Evolutionary conservation across 2,888 invertebrate species (phyloP).

Genomic region (Tetragonisca angustula): DNA sequence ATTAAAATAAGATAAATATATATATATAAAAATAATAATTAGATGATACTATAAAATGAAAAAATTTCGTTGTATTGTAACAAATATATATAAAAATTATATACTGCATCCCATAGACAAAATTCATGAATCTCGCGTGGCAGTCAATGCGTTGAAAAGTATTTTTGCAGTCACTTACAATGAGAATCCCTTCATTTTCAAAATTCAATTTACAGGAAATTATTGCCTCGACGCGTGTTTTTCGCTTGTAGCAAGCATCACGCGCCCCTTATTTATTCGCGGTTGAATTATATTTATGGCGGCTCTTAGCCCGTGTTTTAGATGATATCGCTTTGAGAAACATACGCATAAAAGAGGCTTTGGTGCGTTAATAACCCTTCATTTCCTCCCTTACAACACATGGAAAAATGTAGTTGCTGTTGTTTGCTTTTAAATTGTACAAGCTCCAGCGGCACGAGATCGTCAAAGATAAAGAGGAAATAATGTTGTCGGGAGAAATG

Average conservation of each 20-base stretch:
- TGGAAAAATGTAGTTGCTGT: neutral
- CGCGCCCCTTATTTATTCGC: neutral
- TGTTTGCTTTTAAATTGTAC: constrained; percentile 9
- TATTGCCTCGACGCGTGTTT: neutral
- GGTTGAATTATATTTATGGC: constrained; percentile 6
- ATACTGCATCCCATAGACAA: no score
- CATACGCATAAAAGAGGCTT: neutral
- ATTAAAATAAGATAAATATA: no score
- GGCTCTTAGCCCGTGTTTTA: neutral
- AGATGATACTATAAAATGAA: no score
- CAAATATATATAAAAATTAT: no score
- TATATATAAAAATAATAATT: no score
- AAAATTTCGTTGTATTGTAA: no score
- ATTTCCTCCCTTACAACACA: neutral
- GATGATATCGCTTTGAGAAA: constrained; percentile 4
- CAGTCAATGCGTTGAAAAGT: neutral
- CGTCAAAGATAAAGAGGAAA: constrained; percentile 1
- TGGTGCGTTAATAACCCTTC: constrained; percentile 4
- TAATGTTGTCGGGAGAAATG: neutral
- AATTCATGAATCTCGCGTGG: neutral
- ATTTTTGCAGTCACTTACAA: neutral
- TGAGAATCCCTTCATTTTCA: neutral
- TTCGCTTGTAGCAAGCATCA: neutral
- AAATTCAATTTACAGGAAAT: neutral
- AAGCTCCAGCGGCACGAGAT: neutral